Base-by-base conservation (phyloP, 2,113 vertebrate species). In the Nettapus auritus region DNA sequence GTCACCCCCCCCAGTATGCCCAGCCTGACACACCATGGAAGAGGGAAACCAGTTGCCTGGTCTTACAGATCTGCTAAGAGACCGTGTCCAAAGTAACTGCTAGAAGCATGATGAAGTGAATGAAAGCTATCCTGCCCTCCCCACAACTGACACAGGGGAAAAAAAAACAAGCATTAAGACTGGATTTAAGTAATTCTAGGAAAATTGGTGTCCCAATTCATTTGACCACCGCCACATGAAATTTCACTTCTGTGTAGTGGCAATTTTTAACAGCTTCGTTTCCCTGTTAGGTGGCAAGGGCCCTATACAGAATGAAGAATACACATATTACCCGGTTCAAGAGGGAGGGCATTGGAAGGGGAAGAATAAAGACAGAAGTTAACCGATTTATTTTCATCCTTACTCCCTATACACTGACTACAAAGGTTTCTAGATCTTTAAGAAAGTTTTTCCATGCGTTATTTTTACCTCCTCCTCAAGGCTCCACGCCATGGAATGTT, bases 101-200 rank as follows among this genome's bases (percentile, higher is more conserved):
- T 56, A 79, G 19, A 82, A 82, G 57, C 50, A 23, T 67, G n/a
- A 10, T 84, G 66, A 74, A 92, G 70, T 34, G 81, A 89, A 78
- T 31, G 25, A 84, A 22, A 78, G 48, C 52, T 53, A 80, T 74
- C 56, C 64, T 60, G 42, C 59, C 67, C 57, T 82, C 60, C 31
- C 62, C 74, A 82, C 38, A 34, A 62, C 6, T 38, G 44, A 82
- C 25, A 50, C 26, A 76, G 15, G 40, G 22, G n/a, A 23, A 50
- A 26, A 50, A 63, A 40, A 29, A 67, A 89, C 82, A 76, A 56
- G 8, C 4, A 82, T 73, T 80, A 86, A 66, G 28, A 48, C 0
- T 56, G 34, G 33, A 82, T 91, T 91, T 89, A 94, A 82, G 48
- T 82, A 87, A 67, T 87, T 93, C 36, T 78, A 89, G 33, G 48